These are phyloP conservation scores for Oncorhynchus keta DNA, from an alignment of 2,113 vertebrate species.

Conservation along the genomic window DNA sequence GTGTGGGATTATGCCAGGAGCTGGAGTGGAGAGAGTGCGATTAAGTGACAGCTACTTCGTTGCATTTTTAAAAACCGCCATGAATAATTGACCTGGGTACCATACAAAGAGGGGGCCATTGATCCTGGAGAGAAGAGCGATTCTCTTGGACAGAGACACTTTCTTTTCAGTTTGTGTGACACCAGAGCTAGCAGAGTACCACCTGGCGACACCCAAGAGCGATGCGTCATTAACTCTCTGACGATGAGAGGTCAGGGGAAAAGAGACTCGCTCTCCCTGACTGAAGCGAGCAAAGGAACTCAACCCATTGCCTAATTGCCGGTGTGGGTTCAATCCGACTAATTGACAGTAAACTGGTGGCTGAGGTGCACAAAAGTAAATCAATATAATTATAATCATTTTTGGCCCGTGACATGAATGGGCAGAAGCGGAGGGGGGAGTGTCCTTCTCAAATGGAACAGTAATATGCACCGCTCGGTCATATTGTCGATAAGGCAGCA, in stretches of 20 bases:
- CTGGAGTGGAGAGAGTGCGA: conserved; percentile 70
- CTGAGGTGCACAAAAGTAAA: conserved; percentile 22
- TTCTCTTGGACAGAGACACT: conserved; percentile 70
- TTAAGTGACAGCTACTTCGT: conserved; percentile 68
- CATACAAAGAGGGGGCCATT: conserved; percentile 63
- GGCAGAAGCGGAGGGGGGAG: no score
- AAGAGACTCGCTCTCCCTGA: conserved; percentile 55
- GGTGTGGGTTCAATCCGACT: conserved; percentile 59
- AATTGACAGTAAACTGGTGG: conserved; percentile 59
- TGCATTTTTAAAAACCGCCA: conserved; percentile 73
- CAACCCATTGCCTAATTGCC: conserved; percentile 59
- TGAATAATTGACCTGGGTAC: conserved; percentile 66
- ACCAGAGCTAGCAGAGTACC: conserved; percentile 66
- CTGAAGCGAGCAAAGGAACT: conserved; percentile 59
- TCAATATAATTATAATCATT: conserved; percentile 8
- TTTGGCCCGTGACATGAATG: no score
- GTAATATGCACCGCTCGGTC: no score
- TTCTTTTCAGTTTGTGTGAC: conserved; percentile 77
- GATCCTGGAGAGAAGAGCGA: conserved; percentile 68
- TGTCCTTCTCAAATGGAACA: no score
- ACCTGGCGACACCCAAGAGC: conserved; percentile 52
- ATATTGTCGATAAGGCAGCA: no score
- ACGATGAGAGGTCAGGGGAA: conserved; percentile 37
- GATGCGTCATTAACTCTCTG: conserved; percentile 55
- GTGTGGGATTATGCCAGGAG: conserved; percentile 52